A percentile compares a stretch with the other conserved stretches of the same genome.
These are phyloP conservation scores for Mus caroli DNA, from an alignment of 2,797 vertebrate species.

Conservation along the genomic window DNA sequence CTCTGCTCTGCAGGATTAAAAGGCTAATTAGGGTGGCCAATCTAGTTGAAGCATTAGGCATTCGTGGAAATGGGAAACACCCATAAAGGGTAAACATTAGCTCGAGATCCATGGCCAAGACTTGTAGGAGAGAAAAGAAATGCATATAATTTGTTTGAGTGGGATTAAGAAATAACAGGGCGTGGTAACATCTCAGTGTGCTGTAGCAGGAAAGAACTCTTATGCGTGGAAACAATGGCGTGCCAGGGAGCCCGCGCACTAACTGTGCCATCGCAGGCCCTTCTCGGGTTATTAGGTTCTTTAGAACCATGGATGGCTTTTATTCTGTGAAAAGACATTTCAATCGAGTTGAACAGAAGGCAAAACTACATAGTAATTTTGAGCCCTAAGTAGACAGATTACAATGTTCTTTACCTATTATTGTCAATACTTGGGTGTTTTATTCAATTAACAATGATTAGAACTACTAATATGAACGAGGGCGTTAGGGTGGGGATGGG, in stretches of 20 bases:
- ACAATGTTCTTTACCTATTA: not conserved
- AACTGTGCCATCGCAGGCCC: not conserved
- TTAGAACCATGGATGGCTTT: not conserved
- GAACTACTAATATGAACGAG: not conserved
- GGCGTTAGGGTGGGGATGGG: not conserved
- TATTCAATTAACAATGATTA: slow-evolving; percentile 45
- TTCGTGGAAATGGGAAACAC: slow-evolving; percentile 37
- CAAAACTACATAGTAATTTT: slow-evolving; percentile 33
- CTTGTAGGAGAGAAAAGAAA: slow-evolving; percentile 59
- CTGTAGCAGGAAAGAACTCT: slow-evolving; percentile 44
- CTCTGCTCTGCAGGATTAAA: not conserved
- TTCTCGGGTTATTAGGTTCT: slow-evolving; percentile 33
- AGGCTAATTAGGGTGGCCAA: slow-evolving; percentile 55
- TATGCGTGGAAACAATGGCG: slow-evolving; percentile 27
- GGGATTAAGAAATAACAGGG: not conserved
- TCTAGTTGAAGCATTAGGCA: slow-evolving; percentile 39
- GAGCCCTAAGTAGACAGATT: slow-evolving; percentile 11
- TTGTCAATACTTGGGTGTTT: slow-evolving; percentile 34
- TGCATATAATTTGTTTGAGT: slow-evolving; percentile 33
- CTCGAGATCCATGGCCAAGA: slow-evolving; percentile 46
- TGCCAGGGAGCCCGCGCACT: not conserved
- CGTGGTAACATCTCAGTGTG: not conserved
- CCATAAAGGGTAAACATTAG: not conserved
- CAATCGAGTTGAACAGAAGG: slow-evolving; percentile 21
- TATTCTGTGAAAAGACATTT: slow-evolving; percentile 64